Evolutionary conservation across 2,797 vertebrate genomes (phyloP).

Genomic region (Jordanella pulchra): DNA sequence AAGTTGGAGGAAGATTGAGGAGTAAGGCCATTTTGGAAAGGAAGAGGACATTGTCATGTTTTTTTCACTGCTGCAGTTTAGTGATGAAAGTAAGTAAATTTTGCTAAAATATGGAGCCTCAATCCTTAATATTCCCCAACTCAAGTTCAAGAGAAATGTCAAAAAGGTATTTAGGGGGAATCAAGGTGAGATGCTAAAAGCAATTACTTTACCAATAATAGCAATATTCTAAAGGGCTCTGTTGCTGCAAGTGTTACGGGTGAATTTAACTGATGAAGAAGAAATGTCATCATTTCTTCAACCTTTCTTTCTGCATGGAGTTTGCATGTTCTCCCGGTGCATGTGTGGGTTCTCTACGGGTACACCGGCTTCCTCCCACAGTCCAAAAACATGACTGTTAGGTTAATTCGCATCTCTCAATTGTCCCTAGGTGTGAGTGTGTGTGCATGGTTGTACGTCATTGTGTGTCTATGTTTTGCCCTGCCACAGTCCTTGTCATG

Average conservation of each 20-base stretch:
- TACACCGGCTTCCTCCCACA: too few species aligned
- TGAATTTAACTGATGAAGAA: neutral
- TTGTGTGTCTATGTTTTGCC: too few species aligned
- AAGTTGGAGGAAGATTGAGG: slow-evolving; percentile 28
- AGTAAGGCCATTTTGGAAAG: slow-evolving; percentile 28
- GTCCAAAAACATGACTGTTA: too few species aligned
- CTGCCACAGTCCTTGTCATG: too few species aligned
- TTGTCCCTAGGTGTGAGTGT: too few species aligned
- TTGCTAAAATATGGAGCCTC: neutral
- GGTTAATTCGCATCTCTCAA: too few species aligned
- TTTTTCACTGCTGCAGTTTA: neutral
- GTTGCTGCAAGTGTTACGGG: neutral
- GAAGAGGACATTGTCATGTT: slow-evolving; percentile 44
- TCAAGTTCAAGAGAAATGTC: neutral
- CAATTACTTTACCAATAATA: neutral
- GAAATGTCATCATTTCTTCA: neutral
- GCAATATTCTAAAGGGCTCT: neutral
- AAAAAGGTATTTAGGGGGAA: neutral
- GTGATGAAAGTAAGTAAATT: neutral
- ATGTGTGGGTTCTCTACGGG: too few species aligned
- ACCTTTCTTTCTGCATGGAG: too few species aligned
- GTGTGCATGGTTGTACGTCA: too few species aligned
- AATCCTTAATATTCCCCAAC: neutral
- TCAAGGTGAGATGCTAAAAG: neutral
- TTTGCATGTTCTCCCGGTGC: too few species aligned